Base-by-base conservation (phyloP, 2,797 vertebrate species). In the Danio tinwini region DNA sequence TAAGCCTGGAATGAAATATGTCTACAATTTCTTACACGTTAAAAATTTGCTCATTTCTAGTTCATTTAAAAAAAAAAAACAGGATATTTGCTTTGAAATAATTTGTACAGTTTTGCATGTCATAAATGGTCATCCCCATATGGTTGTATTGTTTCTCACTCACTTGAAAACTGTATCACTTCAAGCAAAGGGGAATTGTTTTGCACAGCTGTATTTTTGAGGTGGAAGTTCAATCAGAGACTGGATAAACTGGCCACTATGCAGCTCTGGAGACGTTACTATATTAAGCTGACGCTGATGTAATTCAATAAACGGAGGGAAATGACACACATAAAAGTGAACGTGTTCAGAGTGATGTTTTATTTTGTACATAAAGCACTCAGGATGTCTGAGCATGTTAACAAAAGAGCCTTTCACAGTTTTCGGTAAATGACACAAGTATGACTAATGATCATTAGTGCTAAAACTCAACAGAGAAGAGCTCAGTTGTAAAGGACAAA, bases 71-170 rank as follows among this genome's bases (percentile, higher is more conserved):
- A n/a, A n/a, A n/a, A n/a, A n/a, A n/a, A 95, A 29, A 90, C 77
- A 89, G 89, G 89, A 85, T 93, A 94, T 94, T 29, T 29, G 93
- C 94, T 95, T 93, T 97, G 95, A 97, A 97, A 97, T 95, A 95
- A 96, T 97, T 93, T 97, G 96, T 97, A 97, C 96, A 97, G 97
- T 96, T 97, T 96, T 97, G 96, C 96, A 96, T 97, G 96, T 95
- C 94, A 91, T 96, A 94, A 95, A 93, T 97, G 96, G 95, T 96
- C 94, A 95, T 94, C 95, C 92, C 92, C 90, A 92, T 89, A 83
- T 49, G 89, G 90, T 90, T 91, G 89, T 89, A 91, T 93, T 86
- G 90, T 92, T 91, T 89, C 91, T 95, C 91, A 88, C 91, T 89
- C 88, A 93, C 94, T 93, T 94, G 91, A 87, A 4, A 82, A 76